Evolutionary conservation across 2,113 vertebrate genomes (phyloP).

Genomic region (Nyctibius bracteatus): DNA sequence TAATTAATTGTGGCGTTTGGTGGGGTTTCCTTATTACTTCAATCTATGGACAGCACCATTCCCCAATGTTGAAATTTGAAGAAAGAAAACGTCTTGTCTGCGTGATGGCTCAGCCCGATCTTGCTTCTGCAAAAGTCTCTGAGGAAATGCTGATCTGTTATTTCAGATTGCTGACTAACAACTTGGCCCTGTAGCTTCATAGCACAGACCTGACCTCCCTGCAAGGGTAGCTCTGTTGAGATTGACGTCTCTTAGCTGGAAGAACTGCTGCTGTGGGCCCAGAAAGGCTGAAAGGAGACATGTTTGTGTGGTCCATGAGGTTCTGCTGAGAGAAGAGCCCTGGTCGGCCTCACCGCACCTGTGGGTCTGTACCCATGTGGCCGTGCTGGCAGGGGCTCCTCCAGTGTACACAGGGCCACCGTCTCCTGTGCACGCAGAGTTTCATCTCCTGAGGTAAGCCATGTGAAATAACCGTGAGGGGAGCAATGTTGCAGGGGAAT

Average conservation of each 20-base stretch:
- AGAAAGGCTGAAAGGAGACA: background rate
- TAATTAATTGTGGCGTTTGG: background rate
- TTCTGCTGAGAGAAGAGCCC: background rate
- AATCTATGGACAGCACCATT: background rate
- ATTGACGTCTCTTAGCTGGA: background rate
- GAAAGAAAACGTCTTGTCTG: background rate
- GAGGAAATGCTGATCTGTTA: background rate
- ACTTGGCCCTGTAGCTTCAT: background rate
- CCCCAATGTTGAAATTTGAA: background rate
- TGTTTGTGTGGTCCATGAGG: background rate
- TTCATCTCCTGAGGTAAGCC: background rate
- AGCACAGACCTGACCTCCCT: background rate
- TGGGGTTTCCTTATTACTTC: background rate
- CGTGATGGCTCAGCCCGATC: background rate
- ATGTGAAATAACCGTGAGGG: background rate
- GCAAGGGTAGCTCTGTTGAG: fast-evolving
- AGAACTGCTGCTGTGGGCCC: background rate
- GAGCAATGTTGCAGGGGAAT: background rate
- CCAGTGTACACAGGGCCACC: fast-evolving
- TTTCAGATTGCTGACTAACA: background rate
- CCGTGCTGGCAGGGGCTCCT: background rate
- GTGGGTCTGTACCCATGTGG: fast-evolving
- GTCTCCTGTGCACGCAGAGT: background rate
- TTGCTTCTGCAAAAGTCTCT: background rate
- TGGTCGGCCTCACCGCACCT: fast-evolving